phyloP scores from a whole-genome alignment of 2,113 vertebrate genomes.

The Choloepus hoffmanni region DNA sequence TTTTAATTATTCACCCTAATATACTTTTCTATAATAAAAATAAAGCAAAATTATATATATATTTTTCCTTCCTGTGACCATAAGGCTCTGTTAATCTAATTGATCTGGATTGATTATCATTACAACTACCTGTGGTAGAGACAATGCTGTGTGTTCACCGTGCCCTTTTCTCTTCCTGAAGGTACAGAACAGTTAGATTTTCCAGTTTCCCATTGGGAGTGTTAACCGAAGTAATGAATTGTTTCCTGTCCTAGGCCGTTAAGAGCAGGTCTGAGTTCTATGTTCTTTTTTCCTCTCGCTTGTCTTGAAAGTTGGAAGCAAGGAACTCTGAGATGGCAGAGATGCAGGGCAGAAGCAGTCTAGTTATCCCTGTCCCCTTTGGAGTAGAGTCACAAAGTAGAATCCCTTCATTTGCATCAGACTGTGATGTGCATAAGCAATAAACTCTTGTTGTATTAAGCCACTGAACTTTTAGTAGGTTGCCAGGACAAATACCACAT shows the following conservation, averaged over 20 bases:
- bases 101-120: neutral
- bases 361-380: neutral
- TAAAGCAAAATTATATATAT: neutral
- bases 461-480: neutral
- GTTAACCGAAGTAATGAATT: neutral
- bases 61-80: neutral
- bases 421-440: neutral
- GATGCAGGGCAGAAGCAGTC: neutral
- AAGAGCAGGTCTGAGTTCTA: neutral
- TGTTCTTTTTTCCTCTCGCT: neutral
- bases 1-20: neutral
- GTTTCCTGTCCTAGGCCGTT: neutral
- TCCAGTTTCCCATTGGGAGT: neutral
- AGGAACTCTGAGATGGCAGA: neutral
- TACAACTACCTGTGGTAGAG: neutral
- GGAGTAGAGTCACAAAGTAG: neutral
- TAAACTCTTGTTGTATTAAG: neutral
- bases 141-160: neutral
- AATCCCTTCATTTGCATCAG: neutral
- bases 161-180: neutral
- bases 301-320: neutral
- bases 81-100: neutral
- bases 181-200: neutral
- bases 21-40: constrained; percentile 16
- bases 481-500: too few relatives aligned